Percentiles rank a stretch among this genome's conserved stretches.
Conservation (phyloP, 2,113 vertebrate genomes). For the Odontesthes bonariensis region DNA sequence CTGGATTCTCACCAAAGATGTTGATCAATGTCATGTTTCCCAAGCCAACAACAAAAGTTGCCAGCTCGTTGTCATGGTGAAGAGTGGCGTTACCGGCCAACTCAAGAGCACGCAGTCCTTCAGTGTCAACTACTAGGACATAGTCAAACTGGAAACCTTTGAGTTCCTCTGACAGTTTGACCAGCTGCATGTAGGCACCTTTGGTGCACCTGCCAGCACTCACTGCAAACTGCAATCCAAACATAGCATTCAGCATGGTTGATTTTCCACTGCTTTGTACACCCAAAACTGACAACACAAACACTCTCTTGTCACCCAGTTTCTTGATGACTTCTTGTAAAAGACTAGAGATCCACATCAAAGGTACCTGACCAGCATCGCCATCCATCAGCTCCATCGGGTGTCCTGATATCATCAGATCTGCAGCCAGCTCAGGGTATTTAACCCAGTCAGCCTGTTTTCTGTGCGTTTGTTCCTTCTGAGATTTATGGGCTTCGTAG, state of each 20-base stretch:
- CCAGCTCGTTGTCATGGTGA: constrained; percentile 59
- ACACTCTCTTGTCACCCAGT: constrained; percentile 78
- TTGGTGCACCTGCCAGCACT: constrained; percentile 83
- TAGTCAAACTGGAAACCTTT: constrained; percentile 39
- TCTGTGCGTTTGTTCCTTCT: background rate
- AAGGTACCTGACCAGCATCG: constrained; percentile 82
- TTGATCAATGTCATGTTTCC: constrained; percentile 66
- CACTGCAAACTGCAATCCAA: constrained; percentile 81
- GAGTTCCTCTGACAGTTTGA: constrained; percentile 55
- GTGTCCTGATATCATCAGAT: constrained; percentile 82
- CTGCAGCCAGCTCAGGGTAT: constrained; percentile 77
- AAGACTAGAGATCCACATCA: constrained; percentile 81
- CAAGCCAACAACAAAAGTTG: constrained; percentile 62
- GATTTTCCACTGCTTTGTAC: constrained; percentile 85
- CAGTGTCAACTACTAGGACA: constrained; percentile 62
- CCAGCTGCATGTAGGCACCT: constrained; percentile 82
- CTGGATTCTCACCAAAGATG: constrained; percentile 61
- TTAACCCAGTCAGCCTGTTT: constrained; percentile 14
- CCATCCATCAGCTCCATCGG: constrained; percentile 88
- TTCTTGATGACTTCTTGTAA: constrained; percentile 79
- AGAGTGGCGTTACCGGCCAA: constrained; percentile 18
- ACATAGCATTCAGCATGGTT: constrained; percentile 78
- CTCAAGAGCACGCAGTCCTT: constrained; percentile 57
- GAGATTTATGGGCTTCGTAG: constrained; percentile 77
- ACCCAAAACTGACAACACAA: constrained; percentile 85